Conservation (phyloP, 2,888 invertebrate species). For the Antheraea assamensis region DNA sequence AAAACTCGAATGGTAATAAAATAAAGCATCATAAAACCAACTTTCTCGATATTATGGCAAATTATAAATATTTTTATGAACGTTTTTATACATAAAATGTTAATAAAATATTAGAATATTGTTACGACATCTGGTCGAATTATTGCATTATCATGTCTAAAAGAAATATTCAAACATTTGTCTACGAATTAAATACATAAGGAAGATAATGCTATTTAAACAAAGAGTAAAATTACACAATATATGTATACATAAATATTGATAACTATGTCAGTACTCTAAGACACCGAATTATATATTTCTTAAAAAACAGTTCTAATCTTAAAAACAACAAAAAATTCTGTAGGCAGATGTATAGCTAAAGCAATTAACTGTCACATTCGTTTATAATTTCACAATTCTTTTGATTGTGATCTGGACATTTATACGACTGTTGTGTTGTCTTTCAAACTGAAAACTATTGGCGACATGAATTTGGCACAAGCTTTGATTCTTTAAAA, state of each 20-base stretch:
- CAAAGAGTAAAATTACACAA: background rate
- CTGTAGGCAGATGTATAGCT: constrained; percentile 1
- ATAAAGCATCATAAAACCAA: constrained; percentile 18
- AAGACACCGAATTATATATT: background rate
- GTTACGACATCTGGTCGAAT: constrained; percentile 29
- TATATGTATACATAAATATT: background rate
- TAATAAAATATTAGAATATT: too few species aligned
- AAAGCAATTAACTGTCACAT: constrained; percentile 10
- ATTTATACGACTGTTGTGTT: constrained; percentile 15
- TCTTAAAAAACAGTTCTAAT: background rate
- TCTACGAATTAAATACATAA: constrained; percentile 6
- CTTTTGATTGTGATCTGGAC: constrained; percentile 20
- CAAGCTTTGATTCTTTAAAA: constrained; percentile 17
- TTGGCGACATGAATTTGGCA: constrained; percentile 23
- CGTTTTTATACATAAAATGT: constrained; percentile 38
- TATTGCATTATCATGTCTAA: constrained; percentile 24
- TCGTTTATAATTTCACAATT: constrained; percentile 16
- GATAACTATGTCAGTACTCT: background rate
- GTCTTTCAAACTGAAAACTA: constrained; percentile 18
- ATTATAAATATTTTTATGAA: constrained; percentile 36
- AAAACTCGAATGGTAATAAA: constrained; percentile 1
- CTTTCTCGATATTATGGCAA: constrained; percentile 26
- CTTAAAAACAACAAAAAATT: background rate
- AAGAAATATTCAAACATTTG: constrained; percentile 23
- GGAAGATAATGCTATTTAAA: background rate